Percentiles rank a stretch among this genome's conserved stretches.
These are phyloP conservation scores for Zaprionus vittiger DNA, from an alignment of 1,140 invertebrate species.

Conservation along the genomic window DNA sequence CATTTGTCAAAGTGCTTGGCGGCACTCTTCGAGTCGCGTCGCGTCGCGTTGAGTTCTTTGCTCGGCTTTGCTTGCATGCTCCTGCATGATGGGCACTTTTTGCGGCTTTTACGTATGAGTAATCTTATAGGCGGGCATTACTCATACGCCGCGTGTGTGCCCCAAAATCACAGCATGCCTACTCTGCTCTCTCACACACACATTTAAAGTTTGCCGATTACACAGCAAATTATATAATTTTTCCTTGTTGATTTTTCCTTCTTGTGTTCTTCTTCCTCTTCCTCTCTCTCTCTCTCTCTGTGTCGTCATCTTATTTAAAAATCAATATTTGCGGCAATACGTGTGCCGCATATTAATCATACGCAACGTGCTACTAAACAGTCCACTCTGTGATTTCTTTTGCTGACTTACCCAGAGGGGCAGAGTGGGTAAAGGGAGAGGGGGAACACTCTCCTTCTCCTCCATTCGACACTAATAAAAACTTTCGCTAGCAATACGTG, in stretches of 20 bases:
- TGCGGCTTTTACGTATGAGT: constrained; percentile 78
- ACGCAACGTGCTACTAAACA: constrained; percentile 65
- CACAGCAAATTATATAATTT: constrained; percentile 83
- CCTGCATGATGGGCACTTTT: constrained; percentile 29
- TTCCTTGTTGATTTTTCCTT: constrained; percentile 73
- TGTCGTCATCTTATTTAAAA: constrained; percentile 81
- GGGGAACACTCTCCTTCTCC: background rate
- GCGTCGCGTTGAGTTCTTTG: constrained; percentile 25
- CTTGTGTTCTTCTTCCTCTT: constrained; percentile 25
- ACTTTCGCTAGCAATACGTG: constrained; percentile 75
- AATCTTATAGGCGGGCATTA: constrained; percentile 80
- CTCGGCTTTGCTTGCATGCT: background rate
- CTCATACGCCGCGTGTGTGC: constrained; percentile 61
- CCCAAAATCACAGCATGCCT: constrained; percentile 36
- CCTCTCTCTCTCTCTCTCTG: constrained; percentile 22
- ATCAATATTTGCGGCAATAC: constrained; percentile 77
- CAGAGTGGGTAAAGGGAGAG: background rate
- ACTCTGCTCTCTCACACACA: constrained; percentile 6
- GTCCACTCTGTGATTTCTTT: constrained; percentile 70
- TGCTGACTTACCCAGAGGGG: background rate
- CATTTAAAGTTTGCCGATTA: constrained; percentile 82
- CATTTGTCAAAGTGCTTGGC: constrained; percentile 79
- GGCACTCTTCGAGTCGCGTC: constrained; percentile 33
- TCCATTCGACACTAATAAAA: constrained; percentile 69
- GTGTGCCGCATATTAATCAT: constrained; percentile 80